A percentile compares a stretch with the other conserved stretches of the same genome.
phyloP scores from a whole-genome alignment of 2,888 invertebrate genomes.

The Ecdyonurus torrentis region DNA sequence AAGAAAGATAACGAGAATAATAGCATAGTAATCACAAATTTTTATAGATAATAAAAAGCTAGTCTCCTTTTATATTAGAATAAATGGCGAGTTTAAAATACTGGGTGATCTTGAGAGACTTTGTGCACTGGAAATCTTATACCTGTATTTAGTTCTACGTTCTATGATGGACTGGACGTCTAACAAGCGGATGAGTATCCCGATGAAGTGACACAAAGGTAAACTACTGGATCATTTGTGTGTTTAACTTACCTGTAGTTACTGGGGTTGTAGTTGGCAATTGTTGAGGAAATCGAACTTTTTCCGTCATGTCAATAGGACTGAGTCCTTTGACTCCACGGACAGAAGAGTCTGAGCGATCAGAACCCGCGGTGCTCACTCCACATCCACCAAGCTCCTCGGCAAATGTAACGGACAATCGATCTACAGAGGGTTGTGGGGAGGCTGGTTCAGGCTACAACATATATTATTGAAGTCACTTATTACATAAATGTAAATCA shows the following conservation, averaged over 20 bases:
- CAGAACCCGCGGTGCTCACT: slow-evolving; percentile 27
- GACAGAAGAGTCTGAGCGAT: slow-evolving; percentile 13
- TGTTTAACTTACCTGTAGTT: neutral
- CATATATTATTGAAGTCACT: no score
- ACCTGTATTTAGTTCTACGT: neutral
- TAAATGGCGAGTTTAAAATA: no score
- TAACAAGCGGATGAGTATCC: no score
- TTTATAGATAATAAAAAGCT: no score
- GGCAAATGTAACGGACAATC: slow-evolving; percentile 56
- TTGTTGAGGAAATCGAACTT: slow-evolving; percentile 21
- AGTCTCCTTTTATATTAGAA: no score
- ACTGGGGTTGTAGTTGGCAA: neutral
- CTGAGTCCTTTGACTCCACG: neutral
- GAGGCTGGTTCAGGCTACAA: slow-evolving; percentile 41
- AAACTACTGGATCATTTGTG: no score
- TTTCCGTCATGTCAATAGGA: slow-evolving; percentile 19
- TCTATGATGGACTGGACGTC: neutral
- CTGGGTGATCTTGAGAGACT: no score
- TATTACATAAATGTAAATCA: no score
- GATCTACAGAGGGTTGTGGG: slow-evolving; percentile 50
- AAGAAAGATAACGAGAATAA: no score
- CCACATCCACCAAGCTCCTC: slow-evolving; percentile 20
- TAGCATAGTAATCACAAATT: no score
- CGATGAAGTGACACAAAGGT: no score
- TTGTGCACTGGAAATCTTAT: no score